Evolutionary conservation across 1,140 invertebrate species (phyloP).

Genomic region (Asbolus verrucosus): DNA sequence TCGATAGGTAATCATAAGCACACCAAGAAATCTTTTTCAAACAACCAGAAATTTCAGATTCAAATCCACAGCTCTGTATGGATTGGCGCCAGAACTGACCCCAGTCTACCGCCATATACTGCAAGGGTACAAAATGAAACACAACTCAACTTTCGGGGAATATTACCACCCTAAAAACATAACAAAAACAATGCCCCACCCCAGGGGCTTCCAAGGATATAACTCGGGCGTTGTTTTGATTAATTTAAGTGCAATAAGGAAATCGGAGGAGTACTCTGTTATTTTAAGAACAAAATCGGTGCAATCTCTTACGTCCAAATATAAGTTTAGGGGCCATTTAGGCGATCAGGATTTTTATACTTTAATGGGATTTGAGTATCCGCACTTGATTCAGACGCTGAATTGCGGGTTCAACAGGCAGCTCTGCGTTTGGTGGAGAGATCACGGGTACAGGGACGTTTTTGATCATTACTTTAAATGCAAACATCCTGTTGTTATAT

Average conservation of each 20-base stretch:
- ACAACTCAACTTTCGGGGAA: conserved; percentile 62
- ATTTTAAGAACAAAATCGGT: conserved; percentile 70
- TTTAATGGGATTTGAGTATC: conserved; percentile 76
- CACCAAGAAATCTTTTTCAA: no score
- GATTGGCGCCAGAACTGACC: conserved; percentile 81
- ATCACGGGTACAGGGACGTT: conserved; percentile 81
- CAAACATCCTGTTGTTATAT: conserved; percentile 77
- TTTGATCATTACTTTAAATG: conserved; percentile 84
- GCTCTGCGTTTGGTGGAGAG: conserved; percentile 86
- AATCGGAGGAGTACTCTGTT: conserved; percentile 71
- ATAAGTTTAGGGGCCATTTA: conserved; percentile 81
- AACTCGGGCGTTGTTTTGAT: conserved; percentile 87
- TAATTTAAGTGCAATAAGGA: conserved; percentile 76
- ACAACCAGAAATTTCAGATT: no score
- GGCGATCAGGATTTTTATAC: conserved; percentile 93
- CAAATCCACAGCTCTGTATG: conserved; percentile 74
- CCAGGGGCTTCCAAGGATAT: conserved; percentile 78
- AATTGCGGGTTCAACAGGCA: conserved; percentile 89
- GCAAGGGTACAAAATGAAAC: conserved; percentile 70
- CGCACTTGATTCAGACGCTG: conserved; percentile 79
- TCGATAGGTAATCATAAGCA: conserved; percentile 70
- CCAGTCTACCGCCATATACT: conserved; percentile 86
- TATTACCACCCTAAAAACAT: conserved; percentile 57
- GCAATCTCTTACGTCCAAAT: conserved; percentile 74
- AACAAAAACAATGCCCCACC: conserved; percentile 56